phyloP scores from a whole-genome alignment of 2,888 invertebrate species.

The Eueremaeus valkanovi region DNA sequence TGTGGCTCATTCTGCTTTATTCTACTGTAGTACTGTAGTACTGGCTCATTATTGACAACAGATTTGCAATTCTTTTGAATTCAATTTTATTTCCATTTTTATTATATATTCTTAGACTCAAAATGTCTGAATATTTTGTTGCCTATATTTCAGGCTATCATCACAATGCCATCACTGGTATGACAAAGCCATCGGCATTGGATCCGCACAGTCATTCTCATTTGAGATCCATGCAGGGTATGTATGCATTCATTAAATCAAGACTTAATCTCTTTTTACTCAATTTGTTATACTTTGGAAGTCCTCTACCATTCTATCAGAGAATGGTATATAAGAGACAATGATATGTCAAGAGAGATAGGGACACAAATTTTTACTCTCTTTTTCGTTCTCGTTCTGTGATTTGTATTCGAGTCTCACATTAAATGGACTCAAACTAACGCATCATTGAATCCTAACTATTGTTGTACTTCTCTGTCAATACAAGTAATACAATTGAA shows the following conservation, averaged over 20 bases:
- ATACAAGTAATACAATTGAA: too few relatives aligned
- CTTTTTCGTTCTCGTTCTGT: background rate
- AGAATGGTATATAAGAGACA: background rate
- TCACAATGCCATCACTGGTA: conserved; percentile 70
- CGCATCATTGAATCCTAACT: conserved; percentile 31
- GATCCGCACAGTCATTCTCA: conserved; percentile 75
- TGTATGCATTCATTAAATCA: conserved; percentile 7
- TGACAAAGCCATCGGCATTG: conserved; percentile 71
- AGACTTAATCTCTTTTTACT: background rate
- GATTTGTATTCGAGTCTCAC: conserved; percentile 15
- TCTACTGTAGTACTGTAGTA: too few relatives aligned
- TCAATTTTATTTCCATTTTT: too few relatives aligned
- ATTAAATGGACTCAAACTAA: conserved; percentile 8
- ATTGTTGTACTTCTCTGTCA: background rate
- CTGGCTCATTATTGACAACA: too few relatives aligned
- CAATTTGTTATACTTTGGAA: background rate
- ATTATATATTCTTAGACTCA: too few relatives aligned
- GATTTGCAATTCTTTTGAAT: too few relatives aligned
- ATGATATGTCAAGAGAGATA: background rate
- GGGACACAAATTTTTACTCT: background rate
- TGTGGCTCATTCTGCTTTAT: too few relatives aligned
- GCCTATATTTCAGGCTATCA: conserved; percentile 72
- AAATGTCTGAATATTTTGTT: too few relatives aligned
- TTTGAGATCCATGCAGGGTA: conserved; percentile 46
- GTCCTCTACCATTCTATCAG: too few relatives aligned